Evolutionary conservation across 2,888 invertebrate species (phyloP).

Genomic region (Stenchaetothrips biformis): DNA sequence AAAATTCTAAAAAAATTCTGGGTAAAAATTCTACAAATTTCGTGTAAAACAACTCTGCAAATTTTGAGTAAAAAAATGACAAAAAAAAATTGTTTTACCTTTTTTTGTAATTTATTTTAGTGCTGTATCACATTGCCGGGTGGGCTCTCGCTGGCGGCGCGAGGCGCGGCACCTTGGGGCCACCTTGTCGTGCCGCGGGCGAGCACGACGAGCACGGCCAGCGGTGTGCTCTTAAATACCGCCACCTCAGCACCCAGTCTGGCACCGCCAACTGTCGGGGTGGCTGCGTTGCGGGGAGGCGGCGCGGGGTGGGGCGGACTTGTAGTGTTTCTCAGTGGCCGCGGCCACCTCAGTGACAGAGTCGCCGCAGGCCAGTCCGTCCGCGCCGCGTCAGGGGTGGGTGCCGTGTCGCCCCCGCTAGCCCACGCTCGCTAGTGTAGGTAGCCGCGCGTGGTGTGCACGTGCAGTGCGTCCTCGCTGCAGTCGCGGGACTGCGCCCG

Average conservation of each 20-base stretch:
- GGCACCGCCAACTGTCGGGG: background rate
- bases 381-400: background rate
- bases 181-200: too few relatives aligned
- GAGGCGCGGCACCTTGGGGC: background rate
- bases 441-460: background rate
- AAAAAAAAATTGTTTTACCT: too few relatives aligned
- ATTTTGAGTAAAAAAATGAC: too few relatives aligned
- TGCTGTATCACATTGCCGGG: background rate
- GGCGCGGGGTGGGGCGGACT: background rate
- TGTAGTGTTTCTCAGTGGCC: conserved; percentile 18
- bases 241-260: too few relatives aligned
- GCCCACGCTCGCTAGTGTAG: background rate
- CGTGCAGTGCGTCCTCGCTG: background rate
- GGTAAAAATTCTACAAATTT: too few relatives aligned
- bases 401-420: background rate
- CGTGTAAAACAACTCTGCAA: too few relatives aligned
- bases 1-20: background rate
- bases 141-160: background rate
- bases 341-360: background rate
- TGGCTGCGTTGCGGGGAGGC: background rate
- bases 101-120: background rate
- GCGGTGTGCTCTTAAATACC: too few relatives aligned
- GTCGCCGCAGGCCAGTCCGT: background rate
- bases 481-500: background rate
- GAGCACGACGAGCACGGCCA: too few relatives aligned